Evolutionary conservation across 2,888 invertebrate genomes (phyloP).

Genomic region (Drosophila fungiperda): DNA sequence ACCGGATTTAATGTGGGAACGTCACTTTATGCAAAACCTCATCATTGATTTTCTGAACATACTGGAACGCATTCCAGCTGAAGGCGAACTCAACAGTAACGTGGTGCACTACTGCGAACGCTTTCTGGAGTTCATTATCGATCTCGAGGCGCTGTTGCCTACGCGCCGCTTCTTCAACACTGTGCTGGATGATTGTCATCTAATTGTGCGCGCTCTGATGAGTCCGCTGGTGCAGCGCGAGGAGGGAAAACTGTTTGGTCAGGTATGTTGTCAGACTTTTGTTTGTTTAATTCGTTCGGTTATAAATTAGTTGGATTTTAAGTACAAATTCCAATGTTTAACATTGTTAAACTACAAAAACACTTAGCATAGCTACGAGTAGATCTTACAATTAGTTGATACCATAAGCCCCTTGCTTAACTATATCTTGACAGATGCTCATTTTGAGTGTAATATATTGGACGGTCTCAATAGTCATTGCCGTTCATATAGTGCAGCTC

Average conservation of each 20-base stretch:
- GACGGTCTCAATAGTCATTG: conserved; percentile 78
- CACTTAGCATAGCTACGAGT: conserved; percentile 54
- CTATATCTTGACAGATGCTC: conserved; percentile 24
- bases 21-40: conserved; percentile 90
- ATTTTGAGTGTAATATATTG: conserved; percentile 12
- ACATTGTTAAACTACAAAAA: conserved; percentile 71
- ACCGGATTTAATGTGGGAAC: conserved; percentile 91
- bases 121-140: conserved; percentile 97
- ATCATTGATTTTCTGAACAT: conserved; percentile 95
- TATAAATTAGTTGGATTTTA: conserved; percentile 61
- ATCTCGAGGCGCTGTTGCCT: conserved; percentile 97
- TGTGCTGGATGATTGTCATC: conserved; percentile 96
- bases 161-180: conserved; percentile 98
- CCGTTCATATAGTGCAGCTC: conserved; percentile 95
- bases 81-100: conserved; percentile 87
- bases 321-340: conserved; percentile 76
- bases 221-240: conserved; percentile 90
- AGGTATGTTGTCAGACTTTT: conserved; percentile 88
- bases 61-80: conserved; percentile 90
- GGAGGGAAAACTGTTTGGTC: conserved; percentile 96
- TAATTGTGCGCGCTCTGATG: conserved; percentile 95
- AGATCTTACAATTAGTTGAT: conserved; percentile 41
- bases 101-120: conserved; percentile 94
- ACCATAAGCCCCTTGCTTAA: conserved; percentile 8
- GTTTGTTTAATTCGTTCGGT: conserved; percentile 41